These are phyloP conservation scores for Incurvaria masculella DNA, from an alignment of 2,888 invertebrate species.

Conservation along the genomic window DNA sequence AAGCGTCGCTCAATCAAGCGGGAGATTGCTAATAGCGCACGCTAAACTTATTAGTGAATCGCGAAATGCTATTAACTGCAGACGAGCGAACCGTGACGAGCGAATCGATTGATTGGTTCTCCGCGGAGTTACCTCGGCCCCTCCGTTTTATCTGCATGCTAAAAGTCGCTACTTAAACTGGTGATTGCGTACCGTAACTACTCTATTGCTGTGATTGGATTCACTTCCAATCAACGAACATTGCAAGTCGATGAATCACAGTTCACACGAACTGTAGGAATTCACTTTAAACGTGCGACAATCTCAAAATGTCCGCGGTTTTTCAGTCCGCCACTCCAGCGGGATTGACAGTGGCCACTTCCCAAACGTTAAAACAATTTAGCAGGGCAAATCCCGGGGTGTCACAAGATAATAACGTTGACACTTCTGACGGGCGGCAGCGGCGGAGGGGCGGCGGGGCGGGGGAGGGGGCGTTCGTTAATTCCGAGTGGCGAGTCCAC, in stretches of 20 bases:
- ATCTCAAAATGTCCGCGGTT: no score
- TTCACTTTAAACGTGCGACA: no score
- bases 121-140: neutral
- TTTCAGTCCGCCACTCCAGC: no score
- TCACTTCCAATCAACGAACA: no score
- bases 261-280: no score
- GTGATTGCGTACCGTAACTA: no score
- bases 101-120: neutral
- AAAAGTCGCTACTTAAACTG: no score
- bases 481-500: neutral
- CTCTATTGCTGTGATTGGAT: no score
- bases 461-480: neutral
- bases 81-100: conserved; percentile 22
- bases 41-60: conserved; percentile 55
- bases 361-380: conserved; percentile 52
- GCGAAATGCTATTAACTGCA: conserved; percentile 53
- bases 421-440: conserved; percentile 39
- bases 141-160: no score
- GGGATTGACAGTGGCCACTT: conserved; percentile 26
- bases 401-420: conserved; percentile 56
- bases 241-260: no score
- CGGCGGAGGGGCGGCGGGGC: conserved; percentile 22
- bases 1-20: conserved; percentile 32
- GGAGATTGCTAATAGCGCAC: conserved; percentile 54
- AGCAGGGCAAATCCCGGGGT: conserved; percentile 51